phyloP scores from a whole-genome alignment of 2,797 vertebrate genomes.

The Psittacula echo region DNA sequence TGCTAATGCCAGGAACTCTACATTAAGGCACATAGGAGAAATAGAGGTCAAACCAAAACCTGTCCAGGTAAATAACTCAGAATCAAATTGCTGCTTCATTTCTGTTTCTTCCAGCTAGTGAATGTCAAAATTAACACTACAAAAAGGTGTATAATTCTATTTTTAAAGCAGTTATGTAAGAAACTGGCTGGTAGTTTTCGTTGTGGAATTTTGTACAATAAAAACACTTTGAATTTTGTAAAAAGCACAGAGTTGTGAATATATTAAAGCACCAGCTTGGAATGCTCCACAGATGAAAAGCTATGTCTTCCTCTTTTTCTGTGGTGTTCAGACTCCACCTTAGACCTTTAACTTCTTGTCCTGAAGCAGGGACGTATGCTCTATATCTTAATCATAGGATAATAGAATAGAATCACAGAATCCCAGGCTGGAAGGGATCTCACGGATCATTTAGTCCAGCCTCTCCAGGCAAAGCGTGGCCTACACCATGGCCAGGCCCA shows the following conservation, averaged over 20 bases:
- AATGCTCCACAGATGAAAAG: not conserved
- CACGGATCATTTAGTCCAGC: not conserved
- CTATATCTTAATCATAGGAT: not conserved
- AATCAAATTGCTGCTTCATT: conserved; percentile 42
- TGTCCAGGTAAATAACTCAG: not conserved
- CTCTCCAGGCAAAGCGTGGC: not conserved
- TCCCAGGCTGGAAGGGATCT: not conserved
- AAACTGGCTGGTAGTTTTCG: not conserved
- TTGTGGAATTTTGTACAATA: conserved; percentile 59
- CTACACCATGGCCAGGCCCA: not conserved
- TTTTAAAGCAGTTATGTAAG: conserved; percentile 14
- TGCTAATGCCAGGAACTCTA: not conserved
- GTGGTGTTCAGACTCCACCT: not conserved
- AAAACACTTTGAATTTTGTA: conserved; percentile 44
- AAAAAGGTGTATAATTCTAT: not conserved
- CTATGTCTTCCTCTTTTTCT: not conserved
- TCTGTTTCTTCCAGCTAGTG: conserved; percentile 14
- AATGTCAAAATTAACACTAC: conserved; percentile 48
- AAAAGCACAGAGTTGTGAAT: conserved; percentile 46
- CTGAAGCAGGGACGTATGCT: not conserved
- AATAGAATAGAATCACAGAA: not conserved
- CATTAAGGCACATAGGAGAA: not conserved
- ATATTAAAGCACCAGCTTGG: conserved; percentile 72
- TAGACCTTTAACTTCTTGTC: not conserved
- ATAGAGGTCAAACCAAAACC: not conserved